A percentile compares a stretch with the other conserved stretches of the same genome.
Evolutionary conservation across 2,113 vertebrate genomes (phyloP).

Genomic region (Dromaius novaehollandiae): DNA sequence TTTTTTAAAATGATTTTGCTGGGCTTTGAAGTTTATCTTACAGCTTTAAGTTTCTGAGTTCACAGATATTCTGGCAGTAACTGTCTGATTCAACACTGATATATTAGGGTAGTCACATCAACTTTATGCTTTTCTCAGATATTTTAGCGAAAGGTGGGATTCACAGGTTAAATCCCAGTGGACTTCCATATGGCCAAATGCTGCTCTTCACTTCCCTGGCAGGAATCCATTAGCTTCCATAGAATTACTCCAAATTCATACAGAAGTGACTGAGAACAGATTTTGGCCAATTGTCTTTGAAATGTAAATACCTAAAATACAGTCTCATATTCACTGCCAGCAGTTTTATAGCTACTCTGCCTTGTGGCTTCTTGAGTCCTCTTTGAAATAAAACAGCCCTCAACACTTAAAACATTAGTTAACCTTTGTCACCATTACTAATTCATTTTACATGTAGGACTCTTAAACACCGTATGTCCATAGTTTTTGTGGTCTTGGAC

Average conservation of each 20-base stretch:
- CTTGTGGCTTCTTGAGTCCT: constrained; percentile 22
- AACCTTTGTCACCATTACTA: constrained; percentile 61
- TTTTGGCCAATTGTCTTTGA: constrained; percentile 43
- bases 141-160: constrained; percentile 16
- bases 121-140: background rate
- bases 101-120: background rate
- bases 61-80: background rate
- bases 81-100: background rate
- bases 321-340: constrained; percentile 27
- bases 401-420: constrained; percentile 64
- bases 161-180: constrained; percentile 2
- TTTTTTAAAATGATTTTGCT: background rate
- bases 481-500: constrained; percentile 3
- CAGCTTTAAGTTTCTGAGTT: constrained; percentile 21
- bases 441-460: constrained; percentile 48
- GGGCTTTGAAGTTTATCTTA: constrained; percentile 43
- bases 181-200: background rate
- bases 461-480: constrained; percentile 8
- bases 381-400: constrained; percentile 59
- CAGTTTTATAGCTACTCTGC: constrained; percentile 31
- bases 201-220: constrained; percentile 17
- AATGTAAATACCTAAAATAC: constrained; percentile 38
- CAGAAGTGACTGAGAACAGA: constrained; percentile 7
- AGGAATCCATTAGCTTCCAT: background rate
- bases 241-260: constrained; percentile 27